Conservation (phyloP, 1,140 invertebrate genomes). For the Camponotus pennsylvanicus region DNA sequence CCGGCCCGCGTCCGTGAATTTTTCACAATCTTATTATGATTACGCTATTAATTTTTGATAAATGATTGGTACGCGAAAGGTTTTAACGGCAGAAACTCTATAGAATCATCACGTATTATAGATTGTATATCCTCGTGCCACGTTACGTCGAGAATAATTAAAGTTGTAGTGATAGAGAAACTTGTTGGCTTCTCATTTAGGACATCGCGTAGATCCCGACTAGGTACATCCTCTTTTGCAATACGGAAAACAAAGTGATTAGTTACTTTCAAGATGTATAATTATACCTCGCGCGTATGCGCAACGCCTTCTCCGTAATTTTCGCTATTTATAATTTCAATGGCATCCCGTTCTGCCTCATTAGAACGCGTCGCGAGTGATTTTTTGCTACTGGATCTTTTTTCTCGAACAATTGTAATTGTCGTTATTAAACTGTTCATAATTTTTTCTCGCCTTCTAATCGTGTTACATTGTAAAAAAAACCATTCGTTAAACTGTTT, state of each 20-base stretch:
- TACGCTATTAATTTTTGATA: neutral
- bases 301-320: conserved; percentile 37
- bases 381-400: conserved; percentile 27
- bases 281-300: conserved; percentile 33
- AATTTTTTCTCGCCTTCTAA: neutral
- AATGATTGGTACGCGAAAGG: no score
- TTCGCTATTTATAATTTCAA: conserved; percentile 55
- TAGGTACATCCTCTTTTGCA: conserved; percentile 38
- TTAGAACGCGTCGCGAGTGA: neutral
- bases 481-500: neutral
- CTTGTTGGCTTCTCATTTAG: neutral
- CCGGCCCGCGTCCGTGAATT: neutral
- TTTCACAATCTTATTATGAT: neutral
- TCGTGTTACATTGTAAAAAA: neutral
- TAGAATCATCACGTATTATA: neutral
- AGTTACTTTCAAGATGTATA: conserved; percentile 53
- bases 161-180: neutral
- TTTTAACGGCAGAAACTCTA: neutral
- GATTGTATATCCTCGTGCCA: neutral
- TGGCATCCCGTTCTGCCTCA: conserved; percentile 9
- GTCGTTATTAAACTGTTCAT: conserved; percentile 27
- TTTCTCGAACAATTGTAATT: conserved; percentile 1
- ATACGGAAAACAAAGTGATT: conserved; percentile 56
- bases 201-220: conserved; percentile 48
- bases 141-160: neutral